These are phyloP conservation scores for Cotesia typhae DNA, from an alignment of 1,140 invertebrate species.

Conservation along the genomic window DNA sequence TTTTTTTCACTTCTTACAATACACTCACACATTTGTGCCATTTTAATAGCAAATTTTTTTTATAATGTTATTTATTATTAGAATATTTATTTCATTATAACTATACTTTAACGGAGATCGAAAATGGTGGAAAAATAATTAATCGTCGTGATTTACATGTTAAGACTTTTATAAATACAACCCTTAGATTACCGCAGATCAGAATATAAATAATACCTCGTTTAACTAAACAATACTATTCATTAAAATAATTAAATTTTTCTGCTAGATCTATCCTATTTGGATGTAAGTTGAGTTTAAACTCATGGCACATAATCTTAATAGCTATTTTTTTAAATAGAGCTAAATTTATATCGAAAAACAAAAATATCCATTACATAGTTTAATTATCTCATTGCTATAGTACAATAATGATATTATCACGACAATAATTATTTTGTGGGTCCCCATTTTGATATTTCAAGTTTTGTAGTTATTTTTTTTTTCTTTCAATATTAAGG, in stretches of 20 bases:
- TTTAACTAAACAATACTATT: not conserved
- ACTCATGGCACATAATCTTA: slow-evolving; percentile 10
- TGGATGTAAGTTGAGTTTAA: not conserved
- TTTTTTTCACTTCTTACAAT: not conserved
- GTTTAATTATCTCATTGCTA: slow-evolving; percentile 18
- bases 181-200: too few relatives aligned
- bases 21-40: not conserved
- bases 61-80: slow-evolving; percentile 1
- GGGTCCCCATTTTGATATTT: slow-evolving; percentile 2
- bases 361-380: slow-evolving; percentile 42
- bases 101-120: not conserved
- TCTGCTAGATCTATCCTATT: not conserved
- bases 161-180: too few relatives aligned
- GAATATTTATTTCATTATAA: not conserved
- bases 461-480: not conserved
- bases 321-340: slow-evolving; percentile 5
- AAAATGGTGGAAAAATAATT: not conserved
- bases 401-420: slow-evolving; percentile 21
- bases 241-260: not conserved
- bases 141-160: not conserved
- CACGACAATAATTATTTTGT: slow-evolving; percentile 25
- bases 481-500: not conserved
- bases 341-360: slow-evolving; percentile 35
- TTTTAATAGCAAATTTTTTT: slow-evolving; percentile 10
- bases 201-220: too few relatives aligned